Conservation (phyloP, 2,888 invertebrate genomes). For the Diloba caeruleocephala region DNA sequence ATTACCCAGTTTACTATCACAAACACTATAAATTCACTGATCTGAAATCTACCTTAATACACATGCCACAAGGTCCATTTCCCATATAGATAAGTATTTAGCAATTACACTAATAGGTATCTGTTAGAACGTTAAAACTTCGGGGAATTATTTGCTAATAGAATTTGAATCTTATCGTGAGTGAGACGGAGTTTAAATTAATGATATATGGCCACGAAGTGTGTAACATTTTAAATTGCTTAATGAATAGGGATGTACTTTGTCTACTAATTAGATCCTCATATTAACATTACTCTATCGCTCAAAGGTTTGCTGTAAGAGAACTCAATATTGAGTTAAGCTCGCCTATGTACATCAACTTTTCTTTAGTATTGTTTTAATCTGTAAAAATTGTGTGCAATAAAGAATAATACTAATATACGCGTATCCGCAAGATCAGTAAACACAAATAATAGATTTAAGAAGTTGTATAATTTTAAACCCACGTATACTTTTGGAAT, state of each 20-base stretch:
- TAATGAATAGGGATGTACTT: conserved; percentile 35
- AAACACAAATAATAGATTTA: no score
- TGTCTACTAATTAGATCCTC: neutral
- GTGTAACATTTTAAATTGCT: conserved; percentile 6
- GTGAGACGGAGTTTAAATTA: conserved; percentile 2
- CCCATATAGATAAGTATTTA: neutral
- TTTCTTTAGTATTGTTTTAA: no score
- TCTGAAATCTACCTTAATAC: neutral
- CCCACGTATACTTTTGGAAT: no score
- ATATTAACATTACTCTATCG: no score
- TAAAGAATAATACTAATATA: no score
- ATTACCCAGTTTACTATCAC: conserved; percentile 10
- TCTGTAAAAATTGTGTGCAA: no score
- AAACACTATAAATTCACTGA: neutral
- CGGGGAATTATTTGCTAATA: conserved; percentile 8
- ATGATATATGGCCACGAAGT: neutral
- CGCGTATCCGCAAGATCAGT: conserved; percentile 9
- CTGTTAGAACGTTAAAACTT: conserved; percentile 30
- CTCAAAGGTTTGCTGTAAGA: no score
- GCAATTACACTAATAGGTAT: conserved; percentile 36
- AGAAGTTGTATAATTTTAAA: no score
- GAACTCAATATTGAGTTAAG: no score
- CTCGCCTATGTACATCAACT: no score
- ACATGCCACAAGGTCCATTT: conserved; percentile 1
- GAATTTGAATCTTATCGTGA: conserved; percentile 19